Base-by-base conservation (phyloP, 2,113 vertebrate genomes). In the Alaudala cheleensis region DNA sequence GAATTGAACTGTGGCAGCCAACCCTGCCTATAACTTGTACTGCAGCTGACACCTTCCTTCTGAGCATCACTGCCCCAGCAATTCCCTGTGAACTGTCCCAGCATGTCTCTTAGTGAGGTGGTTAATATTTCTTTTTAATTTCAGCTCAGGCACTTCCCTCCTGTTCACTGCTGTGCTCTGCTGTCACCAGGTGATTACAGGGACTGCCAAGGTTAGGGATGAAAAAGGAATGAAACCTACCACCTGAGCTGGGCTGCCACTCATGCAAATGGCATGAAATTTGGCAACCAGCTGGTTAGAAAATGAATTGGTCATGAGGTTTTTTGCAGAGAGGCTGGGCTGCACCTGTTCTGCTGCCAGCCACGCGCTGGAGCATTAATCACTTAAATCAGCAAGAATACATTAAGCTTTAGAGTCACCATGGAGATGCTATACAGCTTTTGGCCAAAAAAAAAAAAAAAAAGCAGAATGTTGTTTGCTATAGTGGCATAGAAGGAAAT, bases 371-470 rank as follows among this genome's bases (percentile, higher is more conserved):
- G 34, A 94, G 92, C 91, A 93, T 97, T 96, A 95, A 96, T 96
- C 96, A 96, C 96, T 93, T 93, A 93, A 95, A 96, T 94, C 95
- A 93, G 94, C 81, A 76, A 91, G 94, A 96, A 94, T 96, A 94
- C 76, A 88, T 97, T 95, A 95, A 95, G 95, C 88, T 96, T 96
- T 49, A 57, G 88, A 93, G 93, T 96, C 94, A 1, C 92, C 95
- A 97, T 96, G 94, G 96, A 96, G 95, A 97, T 88, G 66, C 28
- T 82, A 67, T 80, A 83, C 60, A 84, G 93, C 60, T 82, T 86
- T 81, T 71, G 90, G 72, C 60, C 86, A 86, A 50, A 73, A 74
- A 45, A 34, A 47, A 42, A 73, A 37, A 26, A 47, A 58, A 44
- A 45, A 33, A 3, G 9, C n/a, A 50, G 24, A 12, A 19, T 0